phyloP scores from a whole-genome alignment of 2,113 vertebrate species.

The Passer montanus region DNA sequence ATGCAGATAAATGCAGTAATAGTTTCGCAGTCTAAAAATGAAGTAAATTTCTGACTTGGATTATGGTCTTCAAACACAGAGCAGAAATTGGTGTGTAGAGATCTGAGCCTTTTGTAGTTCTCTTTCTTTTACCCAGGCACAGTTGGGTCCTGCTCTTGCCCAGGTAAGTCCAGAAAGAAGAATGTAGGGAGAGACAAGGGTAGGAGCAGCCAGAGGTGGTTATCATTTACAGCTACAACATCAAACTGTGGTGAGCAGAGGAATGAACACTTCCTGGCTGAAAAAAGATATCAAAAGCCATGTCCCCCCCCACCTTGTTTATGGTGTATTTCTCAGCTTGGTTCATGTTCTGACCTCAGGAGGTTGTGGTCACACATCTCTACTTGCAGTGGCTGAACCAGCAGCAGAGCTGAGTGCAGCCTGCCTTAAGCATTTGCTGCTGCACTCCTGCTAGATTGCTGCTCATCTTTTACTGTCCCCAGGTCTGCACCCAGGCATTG shows the following conservation, averaged over 20 bases:
- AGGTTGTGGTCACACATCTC: slow-evolving; percentile 4
- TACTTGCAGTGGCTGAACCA: not conserved
- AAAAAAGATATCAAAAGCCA: not conserved
- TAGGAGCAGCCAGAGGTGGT: not conserved
- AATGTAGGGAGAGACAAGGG: not conserved
- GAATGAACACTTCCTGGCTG: not conserved
- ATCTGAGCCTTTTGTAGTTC: not conserved
- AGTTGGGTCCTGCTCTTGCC: not conserved
- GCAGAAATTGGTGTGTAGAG: not conserved
- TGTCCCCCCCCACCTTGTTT: not conserved
- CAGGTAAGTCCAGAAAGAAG: not conserved
- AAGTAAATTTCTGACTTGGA: not conserved
- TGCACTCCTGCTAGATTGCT: not conserved
- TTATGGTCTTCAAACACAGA: not conserved
- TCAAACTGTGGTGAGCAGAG: not conserved
- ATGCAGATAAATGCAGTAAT: not conserved
- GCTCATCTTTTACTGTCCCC: not conserved
- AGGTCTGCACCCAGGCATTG: not conserved
- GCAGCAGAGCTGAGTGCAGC: not conserved
- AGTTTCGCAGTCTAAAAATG: not conserved
- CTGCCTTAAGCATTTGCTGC: not conserved
- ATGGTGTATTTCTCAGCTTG: slow-evolving; percentile 10
- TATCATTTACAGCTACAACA: not conserved
- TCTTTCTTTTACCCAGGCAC: not conserved
- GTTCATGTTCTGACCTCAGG: not conserved